Evolutionary conservation across 2,113 vertebrate species (phyloP).

Genomic region (Anseranas semipalmata): DNA sequence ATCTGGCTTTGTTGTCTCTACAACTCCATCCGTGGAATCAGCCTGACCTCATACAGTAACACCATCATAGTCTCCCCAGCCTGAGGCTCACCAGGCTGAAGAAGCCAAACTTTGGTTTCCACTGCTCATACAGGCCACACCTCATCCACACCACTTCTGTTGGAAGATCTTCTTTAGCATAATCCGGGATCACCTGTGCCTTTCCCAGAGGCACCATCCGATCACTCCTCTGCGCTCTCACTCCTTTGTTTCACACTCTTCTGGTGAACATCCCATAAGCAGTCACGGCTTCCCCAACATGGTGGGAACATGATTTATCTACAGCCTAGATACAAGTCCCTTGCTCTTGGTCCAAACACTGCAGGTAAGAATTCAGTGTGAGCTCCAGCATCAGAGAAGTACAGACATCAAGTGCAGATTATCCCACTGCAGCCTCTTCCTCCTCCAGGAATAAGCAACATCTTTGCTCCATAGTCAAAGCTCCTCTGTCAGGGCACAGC

Average conservation of each 20-base stretch:
- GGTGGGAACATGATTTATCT: background rate
- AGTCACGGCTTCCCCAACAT: background rate
- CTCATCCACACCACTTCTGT: background rate
- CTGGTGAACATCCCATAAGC: background rate
- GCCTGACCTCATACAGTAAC: too few relatives aligned
- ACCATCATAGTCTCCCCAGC: background rate
- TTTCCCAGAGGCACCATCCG: background rate
- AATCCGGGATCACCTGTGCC: background rate
- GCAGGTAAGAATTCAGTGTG: background rate
- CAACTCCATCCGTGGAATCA: background rate
- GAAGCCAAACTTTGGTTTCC: background rate
- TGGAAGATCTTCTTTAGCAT: background rate
- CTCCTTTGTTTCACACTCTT: background rate
- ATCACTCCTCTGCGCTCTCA: background rate
- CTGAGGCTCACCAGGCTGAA: background rate
- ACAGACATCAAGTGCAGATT: background rate
- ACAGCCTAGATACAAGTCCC: background rate
- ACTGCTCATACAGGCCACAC: background rate
- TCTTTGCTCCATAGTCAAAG: background rate
- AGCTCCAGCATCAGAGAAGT: background rate
- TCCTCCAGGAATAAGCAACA: background rate
- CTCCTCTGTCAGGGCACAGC: background rate
- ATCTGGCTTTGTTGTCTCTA: background rate
- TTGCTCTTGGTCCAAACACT: background rate
- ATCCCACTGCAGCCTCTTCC: background rate